A percentile compares a stretch with the other conserved stretches of the same genome.
These are phyloP conservation scores for Torymus auratus DNA, from an alignment of 2,888 invertebrate species.

Conservation along the genomic window DNA sequence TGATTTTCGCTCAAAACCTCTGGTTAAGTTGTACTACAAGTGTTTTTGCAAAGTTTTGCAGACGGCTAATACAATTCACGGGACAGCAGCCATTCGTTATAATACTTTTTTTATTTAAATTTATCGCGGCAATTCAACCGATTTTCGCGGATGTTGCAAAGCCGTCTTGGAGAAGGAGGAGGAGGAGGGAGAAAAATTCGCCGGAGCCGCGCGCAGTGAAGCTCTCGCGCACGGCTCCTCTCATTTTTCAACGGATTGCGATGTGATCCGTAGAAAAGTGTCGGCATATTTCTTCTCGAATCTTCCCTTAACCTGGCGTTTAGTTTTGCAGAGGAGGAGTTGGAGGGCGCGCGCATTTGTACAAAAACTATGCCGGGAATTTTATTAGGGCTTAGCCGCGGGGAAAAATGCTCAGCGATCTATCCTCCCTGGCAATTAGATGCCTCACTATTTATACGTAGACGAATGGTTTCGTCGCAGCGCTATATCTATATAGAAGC, in stretches of 20 bases:
- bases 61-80: too few species aligned
- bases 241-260: constrained; percentile 55
- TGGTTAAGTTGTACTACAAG: too few species aligned
- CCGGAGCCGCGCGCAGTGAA: background rate
- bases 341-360: background rate
- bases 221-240: background rate
- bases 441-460: too few species aligned
- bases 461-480: too few species aligned
- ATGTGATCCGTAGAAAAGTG: constrained; percentile 52
- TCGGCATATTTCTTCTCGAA: constrained; percentile 53
- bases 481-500: too few species aligned
- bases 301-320: constrained; percentile 38
- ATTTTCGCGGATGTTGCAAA: constrained; percentile 39
- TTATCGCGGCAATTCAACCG: constrained; percentile 31
- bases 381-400: background rate
- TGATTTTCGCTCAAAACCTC: too few species aligned
- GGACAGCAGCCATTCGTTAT: too few species aligned
- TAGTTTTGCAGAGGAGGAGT: constrained; percentile 29
- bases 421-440: too few species aligned
- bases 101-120: constrained; percentile 28
- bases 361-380: background rate
- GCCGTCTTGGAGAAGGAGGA: background rate
- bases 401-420: too few species aligned
- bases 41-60: too few species aligned
- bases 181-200: constrained; percentile 31